Base-by-base conservation (phyloP, 2,888 invertebrate species). In the Balanococcus diminutus region DNA sequence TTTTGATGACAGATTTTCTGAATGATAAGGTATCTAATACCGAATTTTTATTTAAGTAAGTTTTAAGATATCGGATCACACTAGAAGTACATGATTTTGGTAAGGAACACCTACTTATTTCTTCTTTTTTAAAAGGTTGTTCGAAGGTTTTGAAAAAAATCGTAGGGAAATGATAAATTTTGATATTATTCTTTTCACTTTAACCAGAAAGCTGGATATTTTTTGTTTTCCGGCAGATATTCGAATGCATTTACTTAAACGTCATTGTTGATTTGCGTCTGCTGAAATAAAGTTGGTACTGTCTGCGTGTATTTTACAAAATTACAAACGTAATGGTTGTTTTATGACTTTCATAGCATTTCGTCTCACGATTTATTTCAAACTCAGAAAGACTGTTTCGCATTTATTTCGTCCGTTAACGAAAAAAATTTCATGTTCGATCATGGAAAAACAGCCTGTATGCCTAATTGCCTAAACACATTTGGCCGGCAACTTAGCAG, bases 1-100 rank as follows among this genome's bases (percentile, higher is more conserved):
- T 79, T 79, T 61, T 79, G 14, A 79, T 36, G 32, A n/a, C 75
- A 79, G 75, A 79, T 79, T 79, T 79, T 79, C 36, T 79, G 36
- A 5, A 16, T 22, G 67, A 5, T 67, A 28, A 31, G 14, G 11
- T 67, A 67, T 67, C 28, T 67, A n/a, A n/a, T n/a, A n/a, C 11
- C 67, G 14, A 67, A 31, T 28, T 28, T 67, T 67, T 28, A 1
- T 28, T 67, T 28, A 67, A 67, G 19, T 56, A 56, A 22, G 56
- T 56, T 56, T 56, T 56, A n/a, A n/a, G 42, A 14, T 42, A 14
- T 11, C 11, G 56, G 22, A 8, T 56, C 56, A 22, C 19, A 56
- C 9, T 56, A 2, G 56, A 56, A 22, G n/a, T 56, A 6, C 0
- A n/a, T n/a, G 1, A n/a, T 3, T 46, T n/a, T 2, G n/a, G n/a